Percentiles rank a stretch among this genome's conserved stretches.
These are phyloP conservation scores for Mormyrus iriodes DNA, from an alignment of 2,113 vertebrate species.

Conservation along the genomic window DNA sequence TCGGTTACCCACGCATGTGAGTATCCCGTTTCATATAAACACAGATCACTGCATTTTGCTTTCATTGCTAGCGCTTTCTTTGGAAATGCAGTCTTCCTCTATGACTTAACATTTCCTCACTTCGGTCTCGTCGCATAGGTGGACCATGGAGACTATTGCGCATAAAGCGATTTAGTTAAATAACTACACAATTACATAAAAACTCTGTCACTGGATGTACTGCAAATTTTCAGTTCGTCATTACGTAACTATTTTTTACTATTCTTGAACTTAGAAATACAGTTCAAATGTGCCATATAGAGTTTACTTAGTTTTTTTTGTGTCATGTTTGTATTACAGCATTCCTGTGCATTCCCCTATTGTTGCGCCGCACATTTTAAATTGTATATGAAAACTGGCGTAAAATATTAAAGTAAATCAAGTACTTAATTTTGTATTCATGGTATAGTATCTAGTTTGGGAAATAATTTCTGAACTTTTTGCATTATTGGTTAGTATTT, in stretches of 20 bases:
- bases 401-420: not conserved
- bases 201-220: not conserved
- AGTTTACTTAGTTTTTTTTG: not conserved
- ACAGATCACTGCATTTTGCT: constrained; percentile 19
- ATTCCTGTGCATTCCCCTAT: not conserved
- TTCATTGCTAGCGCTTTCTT: not conserved
- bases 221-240: not conserved
- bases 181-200: not conserved
- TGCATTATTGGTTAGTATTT: not conserved
- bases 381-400: not conserved
- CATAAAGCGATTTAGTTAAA: not conserved
- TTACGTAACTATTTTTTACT: not conserved
- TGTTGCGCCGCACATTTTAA: not conserved
- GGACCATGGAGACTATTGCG: not conserved
- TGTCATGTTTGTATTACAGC: not conserved
- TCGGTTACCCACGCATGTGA: constrained; percentile 99
- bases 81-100: not conserved
- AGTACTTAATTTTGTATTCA: not conserved
- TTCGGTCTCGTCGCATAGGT: constrained; percentile 10
- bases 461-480: not conserved
- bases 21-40: constrained; percentile 57
- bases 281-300: not conserved
- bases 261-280: not conserved
- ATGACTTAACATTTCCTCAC: constrained; percentile 8
- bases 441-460: not conserved